These are phyloP conservation scores for Illadopsis cleaveri DNA, from an alignment of 2,113 vertebrate species.

Conservation along the genomic window DNA sequence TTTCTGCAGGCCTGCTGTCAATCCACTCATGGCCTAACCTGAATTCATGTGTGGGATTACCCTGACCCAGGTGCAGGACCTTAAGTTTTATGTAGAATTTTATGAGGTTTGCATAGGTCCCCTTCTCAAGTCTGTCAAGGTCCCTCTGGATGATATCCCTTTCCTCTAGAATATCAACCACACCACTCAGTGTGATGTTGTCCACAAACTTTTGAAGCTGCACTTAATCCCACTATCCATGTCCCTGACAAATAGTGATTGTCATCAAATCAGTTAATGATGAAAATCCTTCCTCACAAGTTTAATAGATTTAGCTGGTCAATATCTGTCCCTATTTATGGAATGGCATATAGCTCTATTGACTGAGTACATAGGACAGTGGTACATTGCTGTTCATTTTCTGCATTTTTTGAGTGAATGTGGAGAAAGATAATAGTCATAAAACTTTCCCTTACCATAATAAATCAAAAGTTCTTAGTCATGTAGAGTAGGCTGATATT, in stretches of 20 bases:
- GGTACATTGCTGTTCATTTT: neutral
- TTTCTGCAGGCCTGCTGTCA: neutral
- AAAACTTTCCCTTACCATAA: neutral
- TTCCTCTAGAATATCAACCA: neutral
- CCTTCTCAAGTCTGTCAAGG: neutral
- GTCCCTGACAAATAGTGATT: fast-evolving
- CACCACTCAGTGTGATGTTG: neutral
- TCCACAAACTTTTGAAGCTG: neutral
- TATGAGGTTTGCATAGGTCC: neutral
- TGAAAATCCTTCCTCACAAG: neutral
- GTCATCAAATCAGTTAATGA: neutral
- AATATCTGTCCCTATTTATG: neutral
- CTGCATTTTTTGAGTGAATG: neutral
- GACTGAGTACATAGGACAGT: no score
- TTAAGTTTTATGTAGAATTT: neutral
- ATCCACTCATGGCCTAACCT: neutral
- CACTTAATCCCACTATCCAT: neutral
- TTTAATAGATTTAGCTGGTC: neutral
- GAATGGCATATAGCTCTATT: neutral
- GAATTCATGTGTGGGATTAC: neutral
- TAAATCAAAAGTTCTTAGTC: neutral
- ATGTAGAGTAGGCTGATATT: neutral
- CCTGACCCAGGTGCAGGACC: neutral
- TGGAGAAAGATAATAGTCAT: neutral
- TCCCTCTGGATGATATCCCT: neutral